Conservation (phyloP, 2,888 invertebrate genomes). For the Drosophila histrio region DNA sequence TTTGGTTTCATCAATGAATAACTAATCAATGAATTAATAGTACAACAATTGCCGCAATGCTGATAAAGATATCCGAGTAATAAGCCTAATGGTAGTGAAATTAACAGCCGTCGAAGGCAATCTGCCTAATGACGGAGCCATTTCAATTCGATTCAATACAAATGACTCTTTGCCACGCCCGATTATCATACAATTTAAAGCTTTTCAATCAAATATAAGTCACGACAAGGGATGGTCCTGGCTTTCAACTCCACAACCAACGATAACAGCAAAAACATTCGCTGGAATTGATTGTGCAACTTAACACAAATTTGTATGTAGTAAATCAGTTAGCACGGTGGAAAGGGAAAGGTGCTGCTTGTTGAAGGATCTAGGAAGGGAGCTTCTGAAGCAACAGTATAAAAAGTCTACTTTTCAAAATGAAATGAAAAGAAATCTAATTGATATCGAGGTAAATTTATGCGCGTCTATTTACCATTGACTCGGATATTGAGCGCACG, state of each 20-base stretch:
- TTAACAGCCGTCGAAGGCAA: slow-evolving; percentile 48
- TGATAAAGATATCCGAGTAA: slow-evolving; percentile 17
- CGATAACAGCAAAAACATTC: background rate
- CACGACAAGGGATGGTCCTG: slow-evolving; percentile 44
- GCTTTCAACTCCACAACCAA: background rate
- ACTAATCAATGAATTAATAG: background rate
- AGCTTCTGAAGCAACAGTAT: slow-evolving; percentile 49
- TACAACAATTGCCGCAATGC: background rate
- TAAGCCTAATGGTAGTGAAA: slow-evolving; percentile 50
- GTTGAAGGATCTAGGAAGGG: background rate
- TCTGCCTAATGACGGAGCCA: slow-evolving; percentile 41
- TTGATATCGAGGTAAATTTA: slow-evolving; percentile 65
- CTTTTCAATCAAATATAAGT: slow-evolving; percentile 72
- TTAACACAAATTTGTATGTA: slow-evolving; percentile 63
- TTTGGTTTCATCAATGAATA: no score
- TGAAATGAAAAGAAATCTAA: slow-evolving; percentile 63
- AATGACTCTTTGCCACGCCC: slow-evolving; percentile 45
- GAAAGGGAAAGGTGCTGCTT: background rate
- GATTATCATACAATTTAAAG: slow-evolving; percentile 75
- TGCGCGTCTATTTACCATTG: slow-evolving; percentile 71
- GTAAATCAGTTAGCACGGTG: slow-evolving; percentile 54
- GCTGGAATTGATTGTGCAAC: slow-evolving; percentile 25
- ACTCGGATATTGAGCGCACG: slow-evolving; percentile 58
- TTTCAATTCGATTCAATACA: slow-evolving; percentile 47
- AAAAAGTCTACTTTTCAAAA: slow-evolving; percentile 68